Base-by-base conservation (phyloP, 2,888 invertebrate genomes). In the Oscheius onirici region DNA sequence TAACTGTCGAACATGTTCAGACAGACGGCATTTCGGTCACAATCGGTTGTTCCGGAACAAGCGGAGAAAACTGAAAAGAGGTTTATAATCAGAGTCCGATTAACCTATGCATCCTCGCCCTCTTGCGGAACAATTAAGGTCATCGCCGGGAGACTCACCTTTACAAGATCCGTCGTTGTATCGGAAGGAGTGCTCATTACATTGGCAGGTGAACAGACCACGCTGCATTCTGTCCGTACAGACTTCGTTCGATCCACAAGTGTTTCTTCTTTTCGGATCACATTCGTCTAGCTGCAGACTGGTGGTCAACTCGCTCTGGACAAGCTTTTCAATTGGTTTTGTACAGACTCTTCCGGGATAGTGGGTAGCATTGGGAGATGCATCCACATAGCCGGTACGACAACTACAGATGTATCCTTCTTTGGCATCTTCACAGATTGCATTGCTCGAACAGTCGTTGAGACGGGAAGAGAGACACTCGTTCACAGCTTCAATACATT, bases 401-500 rank as follows among this genome's bases (percentile, higher is more conserved):
- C 95, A 95, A 81, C 93, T 93, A 88, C 95, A 95, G 0, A 94
- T 93, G 88, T 94, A 95, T 0, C 94, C 93, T 11, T 78, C 82
- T 60, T 92, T 92, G 13, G 94, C 89, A 88, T 95, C 95, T 88
- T 95, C 93, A 87, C 95, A 96, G 55, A 93, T 92, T 0, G 95
- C 93, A 83, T 94, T 92, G 71, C 92, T 91, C 0, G 94, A 94
- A 83, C 95, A 96, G 87, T 95, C 95, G 86, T 95, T 93, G 89
- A 92, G 92, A 82, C 63, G 75, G 34, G 69, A 54, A 13, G 63
- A 67, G 0, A 73, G 69, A 66, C 87, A 87, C 69, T 87, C 87
- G 73, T 87, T 86, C 20, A 87, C 69, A 2, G 87, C 88, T 73
- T 87, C 86, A 34, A 87, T 84, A 70, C 87, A 87, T 26, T 73